phyloP scores from a whole-genome alignment of 2,113 vertebrate genomes.

The Polypterus senegalus region DNA sequence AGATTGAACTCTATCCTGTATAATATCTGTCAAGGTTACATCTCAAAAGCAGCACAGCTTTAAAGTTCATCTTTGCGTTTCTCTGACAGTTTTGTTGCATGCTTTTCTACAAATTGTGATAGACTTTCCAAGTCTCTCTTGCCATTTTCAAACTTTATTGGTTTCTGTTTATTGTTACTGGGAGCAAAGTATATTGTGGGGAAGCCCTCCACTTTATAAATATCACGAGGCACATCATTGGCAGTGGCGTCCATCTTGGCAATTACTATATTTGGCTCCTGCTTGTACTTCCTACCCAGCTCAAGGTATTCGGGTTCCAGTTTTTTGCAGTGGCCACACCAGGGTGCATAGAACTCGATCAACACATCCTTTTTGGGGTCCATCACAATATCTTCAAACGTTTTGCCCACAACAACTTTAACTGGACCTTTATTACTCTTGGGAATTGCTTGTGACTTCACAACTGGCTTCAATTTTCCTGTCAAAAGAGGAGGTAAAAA shows the following conservation, averaged over 20 bases:
- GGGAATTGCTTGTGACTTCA: slow-evolving; percentile 84
- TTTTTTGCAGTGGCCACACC: slow-evolving; percentile 95
- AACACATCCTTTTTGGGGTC: slow-evolving; percentile 79
- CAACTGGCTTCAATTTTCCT: slow-evolving; percentile 82
- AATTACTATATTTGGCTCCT: slow-evolving; percentile 75
- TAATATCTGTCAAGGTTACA: too few species aligned
- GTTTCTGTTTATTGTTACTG: slow-evolving; percentile 69
- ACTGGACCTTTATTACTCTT: slow-evolving; percentile 92
- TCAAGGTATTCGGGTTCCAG: slow-evolving; percentile 73
- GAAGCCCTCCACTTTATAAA: slow-evolving; percentile 82
- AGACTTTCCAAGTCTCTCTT: slow-evolving; percentile 76
- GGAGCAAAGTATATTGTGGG: slow-evolving; percentile 91
- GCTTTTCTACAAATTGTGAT: slow-evolving; percentile 81
- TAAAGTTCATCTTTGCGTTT: slow-evolving; percentile 77
- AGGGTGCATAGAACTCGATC: slow-evolving; percentile 89
- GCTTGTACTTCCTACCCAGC: slow-evolving; percentile 84
- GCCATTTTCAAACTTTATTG: slow-evolving; percentile 72
- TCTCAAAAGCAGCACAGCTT: slow-evolving; percentile 10
- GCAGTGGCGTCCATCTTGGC: slow-evolving; percentile 93
- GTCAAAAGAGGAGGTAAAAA: not conserved
- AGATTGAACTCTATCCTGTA: too few species aligned
- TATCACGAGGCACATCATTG: slow-evolving; percentile 67
- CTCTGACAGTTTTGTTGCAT: slow-evolving; percentile 58
- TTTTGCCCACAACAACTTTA: slow-evolving; percentile 87
- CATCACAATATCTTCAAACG: slow-evolving; percentile 82